Evolutionary conservation across 2,888 invertebrate genomes (phyloP).

Genomic region (Cosmorhoe ocellata): DNA sequence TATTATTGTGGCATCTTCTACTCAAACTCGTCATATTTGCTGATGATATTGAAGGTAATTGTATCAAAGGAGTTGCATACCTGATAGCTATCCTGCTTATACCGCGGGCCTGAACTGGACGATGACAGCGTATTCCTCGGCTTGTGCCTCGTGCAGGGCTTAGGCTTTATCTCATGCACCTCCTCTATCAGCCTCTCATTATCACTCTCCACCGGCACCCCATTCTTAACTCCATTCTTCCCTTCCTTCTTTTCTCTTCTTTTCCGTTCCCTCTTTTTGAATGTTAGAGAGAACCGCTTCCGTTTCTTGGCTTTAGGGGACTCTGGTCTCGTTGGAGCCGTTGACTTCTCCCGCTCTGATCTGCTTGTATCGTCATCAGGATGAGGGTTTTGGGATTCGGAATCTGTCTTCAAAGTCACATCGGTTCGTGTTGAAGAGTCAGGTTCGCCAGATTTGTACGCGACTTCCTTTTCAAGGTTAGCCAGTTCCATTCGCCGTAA

Average conservation of each 20-base stretch:
- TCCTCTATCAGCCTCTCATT: constrained; percentile 74
- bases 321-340: constrained; percentile 64
- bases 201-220: constrained; percentile 65
- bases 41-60: no score
- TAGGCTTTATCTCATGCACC: constrained; percentile 58
- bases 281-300: constrained; percentile 73
- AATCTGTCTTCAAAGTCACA: constrained; percentile 68
- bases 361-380: constrained; percentile 75
- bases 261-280: constrained; percentile 75
- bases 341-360: constrained; percentile 72
- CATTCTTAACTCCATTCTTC: constrained; percentile 67
- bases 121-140: constrained; percentile 71
- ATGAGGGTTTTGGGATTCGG: constrained; percentile 67
- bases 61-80: constrained; percentile 43
- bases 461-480: constrained; percentile 75
- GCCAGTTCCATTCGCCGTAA: constrained; percentile 73
- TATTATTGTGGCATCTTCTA: no score
- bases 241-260: constrained; percentile 68
- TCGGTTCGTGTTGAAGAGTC: constrained; percentile 73
- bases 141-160: constrained; percentile 64
- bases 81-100: constrained; percentile 81
- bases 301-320: constrained; percentile 76
- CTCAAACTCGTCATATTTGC: no score
- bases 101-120: constrained; percentile 75
- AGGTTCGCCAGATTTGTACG: constrained; percentile 67